Evolutionary conservation across 2,113 vertebrate species (phyloP), one percentile per base, ranked within the genome.

Genomic region (Odobenus rosmarus): DNA sequence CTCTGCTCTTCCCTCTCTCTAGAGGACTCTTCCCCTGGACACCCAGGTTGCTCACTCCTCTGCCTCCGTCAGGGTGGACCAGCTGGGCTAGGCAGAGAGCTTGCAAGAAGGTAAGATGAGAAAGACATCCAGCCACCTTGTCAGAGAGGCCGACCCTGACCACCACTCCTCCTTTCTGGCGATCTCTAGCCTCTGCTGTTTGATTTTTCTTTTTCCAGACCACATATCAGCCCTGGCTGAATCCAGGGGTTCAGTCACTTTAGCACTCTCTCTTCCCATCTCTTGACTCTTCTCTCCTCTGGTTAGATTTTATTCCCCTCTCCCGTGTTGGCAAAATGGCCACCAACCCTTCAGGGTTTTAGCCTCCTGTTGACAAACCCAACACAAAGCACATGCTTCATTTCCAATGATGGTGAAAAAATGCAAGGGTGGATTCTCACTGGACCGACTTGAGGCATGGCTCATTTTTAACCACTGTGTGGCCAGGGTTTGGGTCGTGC

Each of bases 11-110:
- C 36, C 6, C 26, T 77, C 24, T 51, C 23, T 18, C 13, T 16
- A 7, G 53, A 26, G 53, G 10, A 4, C 21, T 55, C 53, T 55
- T 82, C 28, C 28, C 18, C 72, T 16, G 15, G 77, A 89, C 24
- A 26, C 2, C 59, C 59, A 31, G 0, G 0, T 42, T 4, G 23
- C 46, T 95, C 21, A 10, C 6, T 26, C 2, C 4, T 85, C 55
- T 74, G 19, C 64, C 83, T 88, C 82, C 79, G 96, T 97, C 31
- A 7, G 19, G 33, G 28, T 21, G 23, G 55, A 88, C 55, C 64
- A 91, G 57, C 36, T 42, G 61, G 57, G 5, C 28, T 71, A 33
- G 21, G 28, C 3, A 24, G n/a, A 88, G 24, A 86, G 31, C 33
- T 51, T 53, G 4, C 61, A 72, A 80, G 39, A 62, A 90, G 74